These are phyloP conservation scores for Cerastis rubricosa DNA, from an alignment of 2,888 invertebrate genomes.

Conservation along the genomic window DNA sequence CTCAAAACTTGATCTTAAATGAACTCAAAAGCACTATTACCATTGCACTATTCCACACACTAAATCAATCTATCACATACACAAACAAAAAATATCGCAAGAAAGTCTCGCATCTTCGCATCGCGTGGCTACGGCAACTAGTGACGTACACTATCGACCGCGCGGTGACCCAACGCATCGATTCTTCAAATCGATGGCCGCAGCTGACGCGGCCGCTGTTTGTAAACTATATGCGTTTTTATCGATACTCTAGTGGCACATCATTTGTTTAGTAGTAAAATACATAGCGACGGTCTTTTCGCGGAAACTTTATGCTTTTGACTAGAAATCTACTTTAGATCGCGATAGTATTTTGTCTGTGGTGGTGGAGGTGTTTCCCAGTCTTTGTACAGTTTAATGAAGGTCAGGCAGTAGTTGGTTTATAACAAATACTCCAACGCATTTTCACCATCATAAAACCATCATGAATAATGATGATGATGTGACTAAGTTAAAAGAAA, in stretches of 20 bases:
- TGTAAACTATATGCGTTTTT: constrained; percentile 68
- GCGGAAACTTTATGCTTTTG: not conserved
- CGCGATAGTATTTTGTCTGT: not conserved
- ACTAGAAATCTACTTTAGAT: constrained; percentile 2
- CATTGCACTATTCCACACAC: not conserved
- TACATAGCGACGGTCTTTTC: not conserved
- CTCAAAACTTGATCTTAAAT: not conserved
- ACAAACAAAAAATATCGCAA: not conserved
- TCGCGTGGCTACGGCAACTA: constrained; percentile 58
- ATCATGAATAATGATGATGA: not conserved
- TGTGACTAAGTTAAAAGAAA: not conserved
- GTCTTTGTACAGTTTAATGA: not conserved
- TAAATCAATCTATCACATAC: not conserved
- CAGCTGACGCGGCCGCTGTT: constrained; percentile 71
- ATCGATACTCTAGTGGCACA: constrained; percentile 56
- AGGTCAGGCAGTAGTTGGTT: not conserved
- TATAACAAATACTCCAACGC: not conserved
- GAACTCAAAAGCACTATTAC: not conserved
- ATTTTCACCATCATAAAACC: too few relatives aligned
- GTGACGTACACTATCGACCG: constrained; percentile 78
- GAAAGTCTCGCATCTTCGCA: constrained; percentile 10
- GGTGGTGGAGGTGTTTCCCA: not conserved
- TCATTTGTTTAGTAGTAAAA: constrained; percentile 44
- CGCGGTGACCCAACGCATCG: constrained; percentile 68
- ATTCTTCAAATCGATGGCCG: constrained; percentile 72